A percentile compares a stretch with the other conserved stretches of the same genome.
These are phyloP conservation scores for Oophaga pumilio DNA, from an alignment of 2,113 vertebrate species.

Conservation along the genomic window DNA sequence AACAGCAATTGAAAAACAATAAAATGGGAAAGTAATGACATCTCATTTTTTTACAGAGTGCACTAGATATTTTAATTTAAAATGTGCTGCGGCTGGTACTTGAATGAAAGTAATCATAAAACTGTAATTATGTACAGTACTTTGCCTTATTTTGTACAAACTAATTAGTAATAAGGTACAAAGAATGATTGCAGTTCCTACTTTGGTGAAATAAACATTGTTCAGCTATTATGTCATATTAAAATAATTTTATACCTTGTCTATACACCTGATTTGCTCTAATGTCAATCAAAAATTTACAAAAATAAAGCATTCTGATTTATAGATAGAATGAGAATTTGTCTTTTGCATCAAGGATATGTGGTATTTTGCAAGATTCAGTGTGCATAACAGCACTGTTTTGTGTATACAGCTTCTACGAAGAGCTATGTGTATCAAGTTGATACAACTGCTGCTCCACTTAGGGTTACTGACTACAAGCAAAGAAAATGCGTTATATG, in stretches of 20 bases:
- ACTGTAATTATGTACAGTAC: slow-evolving; percentile 36
- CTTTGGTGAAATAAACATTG: neutral
- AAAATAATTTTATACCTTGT: neutral
- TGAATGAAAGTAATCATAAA: slow-evolving; percentile 29
- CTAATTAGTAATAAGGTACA: slow-evolving; percentile 35
- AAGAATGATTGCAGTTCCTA: neutral
- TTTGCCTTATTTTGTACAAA: slow-evolving; percentile 33
- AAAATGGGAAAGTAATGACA: slow-evolving; percentile 27
- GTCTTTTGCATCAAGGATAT: too few species aligned
- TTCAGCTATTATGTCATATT: neutral
- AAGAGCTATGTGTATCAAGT: too few species aligned
- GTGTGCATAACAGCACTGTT: too few species aligned
- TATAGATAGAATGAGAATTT: too few species aligned
- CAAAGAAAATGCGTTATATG: neutral
- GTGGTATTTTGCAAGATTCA: too few species aligned
- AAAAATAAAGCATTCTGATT: too few species aligned
- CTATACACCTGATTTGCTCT: neutral
- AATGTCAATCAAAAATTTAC: neutral
- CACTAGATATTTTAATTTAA: slow-evolving; percentile 29
- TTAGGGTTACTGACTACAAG: neutral
- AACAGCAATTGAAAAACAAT: slow-evolving; percentile 21
- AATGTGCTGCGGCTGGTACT: slow-evolving; percentile 34
- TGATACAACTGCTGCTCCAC: too few species aligned
- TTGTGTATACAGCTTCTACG: too few species aligned
- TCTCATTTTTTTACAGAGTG: neutral